Base-by-base conservation (phyloP, 37 sponge, comb jelly and placozoan genomes). In the Cliona cf. orientalis region DNA sequence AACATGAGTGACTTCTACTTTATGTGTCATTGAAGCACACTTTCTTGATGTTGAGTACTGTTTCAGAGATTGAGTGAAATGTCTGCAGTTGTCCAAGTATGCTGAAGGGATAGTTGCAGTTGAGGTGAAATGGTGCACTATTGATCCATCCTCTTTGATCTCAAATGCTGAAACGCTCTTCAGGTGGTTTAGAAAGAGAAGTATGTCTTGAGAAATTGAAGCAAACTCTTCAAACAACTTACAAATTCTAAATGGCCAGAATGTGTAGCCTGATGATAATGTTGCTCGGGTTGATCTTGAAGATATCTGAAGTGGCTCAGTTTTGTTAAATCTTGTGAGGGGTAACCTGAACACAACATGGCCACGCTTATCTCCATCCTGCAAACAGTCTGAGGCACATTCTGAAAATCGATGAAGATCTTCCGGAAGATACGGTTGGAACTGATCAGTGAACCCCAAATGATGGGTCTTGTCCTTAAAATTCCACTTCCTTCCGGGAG, bases 291-390 rank as follows among this genome's bases (percentile, higher is more conserved):
- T 12, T 36, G 26, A 31, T 75, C 59, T 6, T 28, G 23, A 2
- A 19, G 14, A 28, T 14, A 5, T 36, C 11, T n/a, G n/a, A n/a
- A n/a, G n/a, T n/a, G n/a, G n/a, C n/a, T n/a, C n/a, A n/a, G 21
- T n/a, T 1, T 1, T 17, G 57, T 61, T 65, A 34, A 2, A 21
- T 32, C 85, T 70, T 26, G 80, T 80, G 4, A 90, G 42, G 41
- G 90, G 90, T 14, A 90, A 29, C 5, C 90, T 42, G 59, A 90
- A 90, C 63, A 90, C 75, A 36, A 79, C 70, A 80, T 42, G 80
- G 5, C 85, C 90, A 35, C 73, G 43, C 3, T 42, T 35, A 34
- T 21, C 0, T n/a, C 73, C 7, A 42, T 84, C 71, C 11, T 36
- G 17, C 29, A 90, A 75, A 45, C 77, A 58, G 5, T 38, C 45